These are phyloP conservation scores for Laterallus jamaicensis DNA, from an alignment of 2,113 vertebrate species.

Conservation along the genomic window DNA sequence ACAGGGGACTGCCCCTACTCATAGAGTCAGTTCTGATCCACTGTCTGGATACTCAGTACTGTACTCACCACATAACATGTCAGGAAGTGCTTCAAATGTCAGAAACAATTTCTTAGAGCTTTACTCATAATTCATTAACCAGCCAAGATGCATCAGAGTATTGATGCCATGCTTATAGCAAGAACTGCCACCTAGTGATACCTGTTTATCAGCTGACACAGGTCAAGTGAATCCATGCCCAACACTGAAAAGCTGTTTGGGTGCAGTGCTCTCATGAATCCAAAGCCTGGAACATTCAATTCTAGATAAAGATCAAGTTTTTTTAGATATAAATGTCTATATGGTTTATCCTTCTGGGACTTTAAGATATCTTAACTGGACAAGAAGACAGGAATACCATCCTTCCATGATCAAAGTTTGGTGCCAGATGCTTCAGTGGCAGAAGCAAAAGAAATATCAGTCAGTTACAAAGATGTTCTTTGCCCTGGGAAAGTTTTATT, in stretches of 20 bases:
- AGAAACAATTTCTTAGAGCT: not conserved
- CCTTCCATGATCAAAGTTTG: not conserved
- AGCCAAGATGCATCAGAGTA: not conserved
- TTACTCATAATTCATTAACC: not conserved
- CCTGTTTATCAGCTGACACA: not conserved
- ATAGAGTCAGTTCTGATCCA: not conserved
- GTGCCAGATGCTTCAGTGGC: not conserved
- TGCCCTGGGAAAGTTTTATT: not conserved
- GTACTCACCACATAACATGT: not conserved
- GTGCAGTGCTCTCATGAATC: not conserved
- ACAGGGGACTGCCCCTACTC: not conserved
- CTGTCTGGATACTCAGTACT: rapidly evolving
- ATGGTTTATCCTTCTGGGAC: not conserved
- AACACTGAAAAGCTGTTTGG: not conserved
- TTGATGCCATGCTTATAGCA: rapidly evolving
- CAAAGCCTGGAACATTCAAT: not conserved
- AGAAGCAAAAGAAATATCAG: not conserved
- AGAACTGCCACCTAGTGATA: not conserved
- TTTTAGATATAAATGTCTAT: not conserved
- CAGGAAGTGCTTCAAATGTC: not conserved
- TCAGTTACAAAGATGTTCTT: not conserved
- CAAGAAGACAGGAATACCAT: not conserved
- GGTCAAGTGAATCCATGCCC: not conserved
- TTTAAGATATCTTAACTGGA: not conserved
- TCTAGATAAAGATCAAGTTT: not conserved